A percentile compares a stretch with the other conserved stretches of the same genome.
These are phyloP conservation scores for Lithophane leautieri DNA, from an alignment of 2,888 invertebrate species.

Conservation along the genomic window DNA sequence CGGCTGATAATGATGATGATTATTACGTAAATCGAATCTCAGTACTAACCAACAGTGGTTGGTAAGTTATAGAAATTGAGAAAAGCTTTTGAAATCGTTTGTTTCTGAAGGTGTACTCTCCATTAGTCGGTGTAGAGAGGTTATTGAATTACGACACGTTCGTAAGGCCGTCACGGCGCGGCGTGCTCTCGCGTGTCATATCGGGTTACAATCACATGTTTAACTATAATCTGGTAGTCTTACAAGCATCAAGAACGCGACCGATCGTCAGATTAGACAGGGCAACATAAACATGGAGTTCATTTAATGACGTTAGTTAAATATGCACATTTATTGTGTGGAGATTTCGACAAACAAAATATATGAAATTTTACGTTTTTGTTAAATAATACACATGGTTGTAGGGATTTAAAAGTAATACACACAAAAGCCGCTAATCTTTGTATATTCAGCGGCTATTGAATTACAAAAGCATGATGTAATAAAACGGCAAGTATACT, in stretches of 20 bases:
- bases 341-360: constrained; percentile 4
- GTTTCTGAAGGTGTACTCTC: constrained; percentile 71
- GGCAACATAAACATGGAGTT: constrained; percentile 59
- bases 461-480: constrained; percentile 74
- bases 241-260: constrained; percentile 67
- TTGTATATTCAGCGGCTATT: constrained; percentile 72
- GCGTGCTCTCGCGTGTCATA: constrained; percentile 69
- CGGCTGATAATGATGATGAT: neutral
- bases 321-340: constrained; percentile 27
- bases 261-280: constrained; percentile 65
- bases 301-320: constrained; percentile 46
- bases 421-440: constrained; percentile 70
- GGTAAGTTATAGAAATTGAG: constrained; percentile 14
- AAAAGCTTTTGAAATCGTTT: constrained; percentile 38
- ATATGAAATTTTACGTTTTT: constrained; percentile 15
- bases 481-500: constrained; percentile 72
- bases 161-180: constrained; percentile 69
- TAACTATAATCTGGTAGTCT: constrained; percentile 68
- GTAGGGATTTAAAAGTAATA: constrained; percentile 41
- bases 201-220: constrained; percentile 72
- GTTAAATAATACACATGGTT: constrained; percentile 13
- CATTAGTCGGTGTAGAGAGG: constrained; percentile 75
- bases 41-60: neutral
- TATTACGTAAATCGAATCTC: constrained; percentile 8
- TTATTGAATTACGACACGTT: constrained; percentile 79